Percentiles rank a stretch among this genome's conserved stretches.
phyloP scores from a whole-genome alignment of 2,888 invertebrate genomes.

The Catocala fraxini region DNA sequence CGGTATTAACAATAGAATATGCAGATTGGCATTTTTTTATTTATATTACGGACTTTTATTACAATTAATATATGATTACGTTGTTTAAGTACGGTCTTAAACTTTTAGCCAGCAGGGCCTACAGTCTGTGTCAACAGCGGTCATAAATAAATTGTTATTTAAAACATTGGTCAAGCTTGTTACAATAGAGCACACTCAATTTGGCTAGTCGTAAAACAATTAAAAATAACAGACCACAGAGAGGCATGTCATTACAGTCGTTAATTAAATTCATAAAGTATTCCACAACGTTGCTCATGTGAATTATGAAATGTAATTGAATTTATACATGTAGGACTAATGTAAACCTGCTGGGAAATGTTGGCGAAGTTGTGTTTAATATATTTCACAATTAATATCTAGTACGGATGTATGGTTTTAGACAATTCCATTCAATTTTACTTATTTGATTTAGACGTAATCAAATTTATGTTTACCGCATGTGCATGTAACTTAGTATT shows the following conservation, averaged over 20 bases:
- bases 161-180: background rate
- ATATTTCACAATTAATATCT: conserved; percentile 24
- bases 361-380: conserved; percentile 22
- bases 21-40: too few species aligned
- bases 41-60: too few species aligned
- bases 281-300: conserved; percentile 42
- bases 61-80: too few species aligned
- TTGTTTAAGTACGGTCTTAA: too few species aligned
- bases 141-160: too few species aligned
- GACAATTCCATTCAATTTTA: too few species aligned
- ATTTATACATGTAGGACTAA: conserved; percentile 43
- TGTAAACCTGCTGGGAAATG: conserved; percentile 35
- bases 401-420: background rate
- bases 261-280: conserved; percentile 50
- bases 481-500: too few species aligned
- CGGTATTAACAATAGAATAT: too few species aligned
- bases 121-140: too few species aligned
- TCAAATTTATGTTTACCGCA: too few species aligned
- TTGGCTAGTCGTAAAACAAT: conserved; percentile 31
- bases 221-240: conserved; percentile 38
- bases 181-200: background rate
- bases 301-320: conserved; percentile 46
- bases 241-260: conserved; percentile 45
- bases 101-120: too few species aligned
- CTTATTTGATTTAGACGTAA: too few species aligned